phyloP scores from a whole-genome alignment of 1,140 invertebrate species.

The Muscidifurax raptorellus region DNA sequence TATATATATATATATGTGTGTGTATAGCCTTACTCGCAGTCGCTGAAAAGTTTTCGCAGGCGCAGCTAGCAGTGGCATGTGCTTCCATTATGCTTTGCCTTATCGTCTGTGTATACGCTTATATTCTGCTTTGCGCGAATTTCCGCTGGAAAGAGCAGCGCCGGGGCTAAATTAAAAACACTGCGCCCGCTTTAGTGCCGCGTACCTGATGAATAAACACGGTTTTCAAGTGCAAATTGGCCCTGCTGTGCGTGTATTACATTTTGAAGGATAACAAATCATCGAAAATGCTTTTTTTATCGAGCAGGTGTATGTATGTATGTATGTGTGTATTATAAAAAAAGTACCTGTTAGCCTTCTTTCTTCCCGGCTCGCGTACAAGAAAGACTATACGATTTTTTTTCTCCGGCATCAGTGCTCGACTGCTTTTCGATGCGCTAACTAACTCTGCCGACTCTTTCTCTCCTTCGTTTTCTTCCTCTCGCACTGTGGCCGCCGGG shows the following conservation, averaged over 20 bases:
- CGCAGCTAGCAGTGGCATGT: neutral
- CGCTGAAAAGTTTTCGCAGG: slow-evolving; percentile 3
- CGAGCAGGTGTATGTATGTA: too few species aligned
- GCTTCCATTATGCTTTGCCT: slow-evolving; percentile 5
- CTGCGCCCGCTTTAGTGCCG: neutral
- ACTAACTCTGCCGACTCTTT: neutral
- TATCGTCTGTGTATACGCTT: slow-evolving; percentile 12
- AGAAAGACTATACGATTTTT: neutral
- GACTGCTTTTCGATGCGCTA: slow-evolving; percentile 17
- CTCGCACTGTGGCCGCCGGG: neutral
- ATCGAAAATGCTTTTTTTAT: too few species aligned
- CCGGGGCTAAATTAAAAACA: slow-evolving; percentile 8
- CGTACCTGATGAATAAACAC: neutral
- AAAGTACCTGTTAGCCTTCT: neutral
- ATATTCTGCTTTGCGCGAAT: slow-evolving; percentile 27
- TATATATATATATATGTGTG: too few species aligned
- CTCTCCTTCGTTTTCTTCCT: neutral
- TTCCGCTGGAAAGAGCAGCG: neutral
- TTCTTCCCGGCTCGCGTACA: neutral
- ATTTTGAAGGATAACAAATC: too few species aligned
- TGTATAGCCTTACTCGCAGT: too few species aligned
- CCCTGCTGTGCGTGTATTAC: too few species aligned
- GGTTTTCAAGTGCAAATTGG: too few species aligned
- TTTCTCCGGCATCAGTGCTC: neutral
- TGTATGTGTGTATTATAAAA: too few species aligned